Conservation (phyloP, 2,888 invertebrate genomes). For the Lepidochitona cinerea region DNA sequence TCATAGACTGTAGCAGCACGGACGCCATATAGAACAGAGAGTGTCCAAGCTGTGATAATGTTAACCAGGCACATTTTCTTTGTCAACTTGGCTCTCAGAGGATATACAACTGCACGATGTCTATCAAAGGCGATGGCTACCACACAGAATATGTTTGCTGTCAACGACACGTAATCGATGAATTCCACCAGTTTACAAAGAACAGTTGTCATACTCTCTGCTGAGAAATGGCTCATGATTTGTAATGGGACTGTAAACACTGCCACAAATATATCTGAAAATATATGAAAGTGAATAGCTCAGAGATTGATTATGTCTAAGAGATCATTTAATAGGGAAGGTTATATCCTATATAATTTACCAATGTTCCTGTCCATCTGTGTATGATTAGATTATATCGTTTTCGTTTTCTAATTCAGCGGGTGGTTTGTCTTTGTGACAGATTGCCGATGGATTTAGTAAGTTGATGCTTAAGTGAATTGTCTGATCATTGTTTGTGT, state of each 20-base stretch:
- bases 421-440: too few relatives aligned
- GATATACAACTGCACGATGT: background rate
- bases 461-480: too few relatives aligned
- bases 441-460: too few relatives aligned
- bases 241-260: background rate
- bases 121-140: background rate
- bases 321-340: too few relatives aligned
- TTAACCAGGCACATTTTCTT: background rate
- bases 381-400: too few relatives aligned
- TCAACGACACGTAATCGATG: background rate
- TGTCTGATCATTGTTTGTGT: too few relatives aligned
- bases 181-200: background rate
- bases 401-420: too few relatives aligned
- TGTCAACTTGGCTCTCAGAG: background rate
- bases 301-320: too few relatives aligned
- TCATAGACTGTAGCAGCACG: background rate
- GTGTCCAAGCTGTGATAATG: background rate
- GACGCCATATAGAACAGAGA: background rate
- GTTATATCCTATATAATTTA: too few relatives aligned
- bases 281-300: too few relatives aligned
- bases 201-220: background rate
- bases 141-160: background rate
- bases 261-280: conserved; percentile 4
- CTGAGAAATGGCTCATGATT: background rate
- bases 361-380: too few relatives aligned